Evolutionary conservation across 2,888 invertebrate genomes (phyloP).

Genomic region (Meta bourneti): DNA sequence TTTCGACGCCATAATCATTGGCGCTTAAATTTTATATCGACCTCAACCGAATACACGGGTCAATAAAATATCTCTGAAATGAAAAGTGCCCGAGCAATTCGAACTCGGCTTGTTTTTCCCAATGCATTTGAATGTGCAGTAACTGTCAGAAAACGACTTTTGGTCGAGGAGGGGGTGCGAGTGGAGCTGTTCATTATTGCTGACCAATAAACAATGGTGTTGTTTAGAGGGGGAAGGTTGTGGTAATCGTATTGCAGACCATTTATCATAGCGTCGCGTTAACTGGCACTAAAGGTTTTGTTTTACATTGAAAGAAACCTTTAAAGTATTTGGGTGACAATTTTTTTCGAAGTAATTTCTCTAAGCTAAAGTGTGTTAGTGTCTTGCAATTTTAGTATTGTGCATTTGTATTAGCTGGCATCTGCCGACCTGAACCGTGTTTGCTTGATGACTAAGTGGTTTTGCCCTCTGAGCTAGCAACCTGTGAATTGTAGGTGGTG

Average conservation of each 20-base stretch:
- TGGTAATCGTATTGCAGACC: not conserved
- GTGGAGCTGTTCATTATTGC: not conserved
- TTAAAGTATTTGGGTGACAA: too few species aligned
- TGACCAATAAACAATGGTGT: not conserved
- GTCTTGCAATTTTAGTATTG: too few species aligned
- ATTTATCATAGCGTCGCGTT: not conserved
- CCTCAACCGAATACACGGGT: slow-evolving; percentile 17
- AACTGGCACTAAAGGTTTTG: not conserved
- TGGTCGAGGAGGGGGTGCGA: too few species aligned
- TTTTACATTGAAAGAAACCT: not conserved
- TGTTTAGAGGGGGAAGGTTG: not conserved
- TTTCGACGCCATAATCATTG: slow-evolving; percentile 22
- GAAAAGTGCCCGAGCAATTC: not conserved
- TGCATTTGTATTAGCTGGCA: too few species aligned
- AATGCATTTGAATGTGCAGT: not conserved
- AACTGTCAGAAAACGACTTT: not conserved
- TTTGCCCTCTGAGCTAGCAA: too few species aligned
- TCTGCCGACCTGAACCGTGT: too few species aligned
- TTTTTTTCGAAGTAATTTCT: too few species aligned
- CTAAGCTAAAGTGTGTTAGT: too few species aligned
- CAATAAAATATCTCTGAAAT: slow-evolving; percentile 38
- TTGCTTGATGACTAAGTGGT: too few species aligned
- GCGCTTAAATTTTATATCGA: slow-evolving; percentile 20
- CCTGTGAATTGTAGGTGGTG: too few species aligned
- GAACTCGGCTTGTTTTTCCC: not conserved